These are phyloP conservation scores for Agriopis marginaria DNA, from an alignment of 2,888 invertebrate species.

Conservation along the genomic window DNA sequence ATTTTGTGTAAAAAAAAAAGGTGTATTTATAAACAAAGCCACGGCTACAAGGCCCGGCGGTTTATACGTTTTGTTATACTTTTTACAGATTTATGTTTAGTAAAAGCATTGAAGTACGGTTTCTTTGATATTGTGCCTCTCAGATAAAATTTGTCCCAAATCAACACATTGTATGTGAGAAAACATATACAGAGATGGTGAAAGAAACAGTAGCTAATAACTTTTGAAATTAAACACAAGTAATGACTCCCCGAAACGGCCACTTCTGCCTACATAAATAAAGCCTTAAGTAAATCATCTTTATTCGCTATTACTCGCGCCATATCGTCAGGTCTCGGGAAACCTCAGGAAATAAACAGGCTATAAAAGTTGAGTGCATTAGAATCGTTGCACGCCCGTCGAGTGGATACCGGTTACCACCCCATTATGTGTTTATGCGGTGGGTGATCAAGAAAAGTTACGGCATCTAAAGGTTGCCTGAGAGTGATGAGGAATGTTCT, in stretches of 20 bases:
- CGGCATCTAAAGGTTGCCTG: neutral
- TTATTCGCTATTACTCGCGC: conserved; percentile 43
- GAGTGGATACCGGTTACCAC: conserved; percentile 42
- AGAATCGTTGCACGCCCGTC: conserved; percentile 55
- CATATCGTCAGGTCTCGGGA: conserved; percentile 29
- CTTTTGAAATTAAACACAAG: conserved; percentile 3
- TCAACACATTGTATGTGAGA: too few relatives aligned
- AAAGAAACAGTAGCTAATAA: conserved; percentile 5
- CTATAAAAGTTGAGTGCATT: conserved; percentile 67
- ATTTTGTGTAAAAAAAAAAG: too few relatives aligned
- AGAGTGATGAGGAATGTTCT: neutral
- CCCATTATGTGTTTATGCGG: conserved; percentile 43
- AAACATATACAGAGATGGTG: neutral
- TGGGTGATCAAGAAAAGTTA: conserved; percentile 23
- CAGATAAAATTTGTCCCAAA: too few relatives aligned
- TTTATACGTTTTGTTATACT: too few relatives aligned
- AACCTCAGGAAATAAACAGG: conserved; percentile 41
- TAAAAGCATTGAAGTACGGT: too few relatives aligned
- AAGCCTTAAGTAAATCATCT: conserved; percentile 45
- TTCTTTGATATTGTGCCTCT: too few relatives aligned
- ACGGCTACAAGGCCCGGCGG: too few relatives aligned
- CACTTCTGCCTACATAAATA: conserved; percentile 34
- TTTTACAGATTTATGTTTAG: too few relatives aligned
- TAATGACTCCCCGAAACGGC: conserved; percentile 13
- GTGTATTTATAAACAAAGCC: too few relatives aligned